Conservation (phyloP, 1,140 invertebrate genomes). For the Drosophila repleta region DNA sequence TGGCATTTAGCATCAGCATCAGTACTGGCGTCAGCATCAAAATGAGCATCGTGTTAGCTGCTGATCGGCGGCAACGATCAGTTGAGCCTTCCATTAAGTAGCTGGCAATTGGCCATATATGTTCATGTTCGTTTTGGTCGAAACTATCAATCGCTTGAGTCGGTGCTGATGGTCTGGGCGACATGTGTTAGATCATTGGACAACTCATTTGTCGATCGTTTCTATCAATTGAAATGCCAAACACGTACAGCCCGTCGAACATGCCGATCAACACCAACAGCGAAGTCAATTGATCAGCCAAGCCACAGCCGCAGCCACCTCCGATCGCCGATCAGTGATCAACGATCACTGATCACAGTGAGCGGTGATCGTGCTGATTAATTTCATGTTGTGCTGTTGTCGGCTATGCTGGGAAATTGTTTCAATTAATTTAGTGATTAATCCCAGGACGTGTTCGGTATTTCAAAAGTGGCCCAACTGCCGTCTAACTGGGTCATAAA, state of each 20-base stretch:
- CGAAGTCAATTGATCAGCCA: slow-evolving; percentile 41
- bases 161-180: slow-evolving; percentile 62
- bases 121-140: background rate
- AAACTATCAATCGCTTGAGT: background rate
- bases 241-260: slow-evolving; percentile 72
- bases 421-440: slow-evolving; percentile 82
- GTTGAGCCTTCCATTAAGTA: slow-evolving; percentile 55
- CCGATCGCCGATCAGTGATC: slow-evolving; percentile 20
- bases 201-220: slow-evolving; percentile 69
- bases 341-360: slow-evolving; percentile 42
- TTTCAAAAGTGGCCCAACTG: slow-evolving; percentile 39
- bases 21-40: slow-evolving; percentile 19
- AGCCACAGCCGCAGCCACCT: background rate
- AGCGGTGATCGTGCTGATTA: slow-evolving; percentile 62
- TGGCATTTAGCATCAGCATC: slow-evolving; percentile 37
- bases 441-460: slow-evolving; percentile 68
- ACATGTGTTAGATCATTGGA: slow-evolving; percentile 73
- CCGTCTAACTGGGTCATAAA: slow-evolving; percentile 67
- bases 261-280: slow-evolving; percentile 74
- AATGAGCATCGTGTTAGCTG: slow-evolving; percentile 1
- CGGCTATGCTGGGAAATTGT: slow-evolving; percentile 73
- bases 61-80: slow-evolving; percentile 16
- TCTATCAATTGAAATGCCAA: slow-evolving; percentile 60
- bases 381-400: slow-evolving; percentile 68
- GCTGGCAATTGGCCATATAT: slow-evolving; percentile 65